Percentiles rank a stretch among this genome's conserved stretches.
These are phyloP conservation scores for Phyllotreta striolata DNA, from an alignment of 2,888 invertebrate genomes.

Conservation along the genomic window DNA sequence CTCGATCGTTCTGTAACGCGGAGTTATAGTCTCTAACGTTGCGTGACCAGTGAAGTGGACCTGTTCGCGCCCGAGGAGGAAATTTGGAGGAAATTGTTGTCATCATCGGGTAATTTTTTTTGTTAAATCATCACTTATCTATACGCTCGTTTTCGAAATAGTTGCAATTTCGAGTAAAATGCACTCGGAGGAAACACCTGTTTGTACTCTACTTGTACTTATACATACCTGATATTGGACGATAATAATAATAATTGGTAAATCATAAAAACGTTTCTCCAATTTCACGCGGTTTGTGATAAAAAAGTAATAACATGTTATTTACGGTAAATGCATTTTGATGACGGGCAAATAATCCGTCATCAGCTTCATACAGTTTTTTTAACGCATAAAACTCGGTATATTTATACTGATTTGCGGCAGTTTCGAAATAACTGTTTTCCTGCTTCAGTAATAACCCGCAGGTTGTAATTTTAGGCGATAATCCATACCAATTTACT, in stretches of 20 bases:
- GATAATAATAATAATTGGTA: too few species aligned
- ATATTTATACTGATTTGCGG: neutral
- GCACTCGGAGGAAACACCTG: too few species aligned
- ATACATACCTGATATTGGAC: too few species aligned
- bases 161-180: too few species aligned
- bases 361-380: constrained; percentile 2
- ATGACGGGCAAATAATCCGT: constrained; percentile 2
- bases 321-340: neutral
- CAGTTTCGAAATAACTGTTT: neutral
- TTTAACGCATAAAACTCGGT: too few species aligned
- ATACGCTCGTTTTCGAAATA: too few species aligned
- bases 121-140: too few species aligned
- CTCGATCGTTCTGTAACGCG: constrained; percentile 3
- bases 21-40: neutral
- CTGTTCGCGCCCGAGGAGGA: neutral
- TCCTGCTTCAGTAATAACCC: too few species aligned
- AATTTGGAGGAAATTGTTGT: neutral
- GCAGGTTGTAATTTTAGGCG: too few species aligned
- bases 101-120: neutral
- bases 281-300: neutral
- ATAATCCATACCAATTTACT: too few species aligned
- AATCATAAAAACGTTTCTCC: neutral
- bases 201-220: too few species aligned
- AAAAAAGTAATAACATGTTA: neutral
- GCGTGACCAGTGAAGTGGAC: neutral